Evolutionary conservation across 2,113 vertebrate genomes (phyloP).

Genomic region (Xiphorhynchus elegans): DNA sequence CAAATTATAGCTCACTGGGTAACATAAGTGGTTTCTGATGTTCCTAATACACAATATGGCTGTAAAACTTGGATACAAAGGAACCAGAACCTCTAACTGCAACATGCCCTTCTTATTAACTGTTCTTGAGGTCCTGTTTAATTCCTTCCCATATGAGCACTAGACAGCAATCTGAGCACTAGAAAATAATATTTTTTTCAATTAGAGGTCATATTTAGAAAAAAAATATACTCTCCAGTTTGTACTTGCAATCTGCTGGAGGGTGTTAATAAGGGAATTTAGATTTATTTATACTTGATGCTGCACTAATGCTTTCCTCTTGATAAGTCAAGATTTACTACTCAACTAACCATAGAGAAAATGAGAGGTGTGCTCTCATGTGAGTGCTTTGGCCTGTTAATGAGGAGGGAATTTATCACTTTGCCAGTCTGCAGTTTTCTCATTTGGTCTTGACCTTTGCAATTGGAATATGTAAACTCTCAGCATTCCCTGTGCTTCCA

Average conservation of each 20-base stretch:
- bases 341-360: not conserved
- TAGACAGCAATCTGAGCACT: not conserved
- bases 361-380: not conserved
- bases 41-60: not conserved
- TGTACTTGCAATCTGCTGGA: not conserved
- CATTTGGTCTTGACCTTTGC: not conserved
- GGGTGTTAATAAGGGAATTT: not conserved
- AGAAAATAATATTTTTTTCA: not conserved
- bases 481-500: accelerated
- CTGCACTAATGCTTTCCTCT: not conserved
- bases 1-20: not conserved
- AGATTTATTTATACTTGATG: not conserved
- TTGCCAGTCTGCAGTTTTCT: not conserved
- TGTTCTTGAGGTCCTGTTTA: not conserved
- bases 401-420: not conserved
- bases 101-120: not conserved
- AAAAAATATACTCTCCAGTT: not conserved
- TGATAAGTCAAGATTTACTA: not conserved
- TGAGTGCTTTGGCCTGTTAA: not conserved
- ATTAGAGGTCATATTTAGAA: not conserved
- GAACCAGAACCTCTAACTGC: not conserved
- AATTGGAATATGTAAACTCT: not conserved
- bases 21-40: not conserved
- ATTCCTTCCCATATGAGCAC: not conserved
- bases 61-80: not conserved